Evolutionary conservation across 2,113 vertebrate species (phyloP).

Genomic region (Peromyscus polionotus): DNA sequence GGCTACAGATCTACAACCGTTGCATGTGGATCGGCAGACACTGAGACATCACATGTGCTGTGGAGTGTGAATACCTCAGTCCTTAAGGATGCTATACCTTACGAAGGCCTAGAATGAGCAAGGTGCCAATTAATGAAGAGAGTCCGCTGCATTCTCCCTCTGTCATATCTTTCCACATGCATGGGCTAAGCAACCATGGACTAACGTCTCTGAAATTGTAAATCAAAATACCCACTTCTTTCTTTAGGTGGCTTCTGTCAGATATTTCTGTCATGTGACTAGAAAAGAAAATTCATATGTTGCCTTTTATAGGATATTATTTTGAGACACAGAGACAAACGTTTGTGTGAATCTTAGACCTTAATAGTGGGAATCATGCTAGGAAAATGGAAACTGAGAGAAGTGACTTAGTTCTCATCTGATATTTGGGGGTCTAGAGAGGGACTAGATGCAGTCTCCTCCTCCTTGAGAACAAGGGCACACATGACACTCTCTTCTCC

Average conservation of each 20-base stretch:
- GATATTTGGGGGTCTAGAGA: not conserved
- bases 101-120: not conserved
- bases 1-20: not conserved
- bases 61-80: not conserved
- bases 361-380: not conserved
- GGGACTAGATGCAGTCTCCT: not conserved
- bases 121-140: not conserved
- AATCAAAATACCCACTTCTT: not conserved
- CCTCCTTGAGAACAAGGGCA: not conserved
- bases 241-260: not conserved
- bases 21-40: too few species aligned
- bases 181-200: not conserved
- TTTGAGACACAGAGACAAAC: not conserved
- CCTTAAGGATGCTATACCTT: not conserved
- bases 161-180: not conserved
- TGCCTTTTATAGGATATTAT: not conserved
- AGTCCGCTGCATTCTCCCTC: not conserved
- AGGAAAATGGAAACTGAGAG: not conserved
- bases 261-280: not conserved
- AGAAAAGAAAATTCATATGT: not conserved
- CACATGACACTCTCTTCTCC: not conserved
- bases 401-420: not conserved
- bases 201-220: not conserved
- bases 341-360: not conserved
- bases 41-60: not conserved